Conservation (phyloP, 1,140 invertebrate genomes). For the Orchesella cincta region DNA sequence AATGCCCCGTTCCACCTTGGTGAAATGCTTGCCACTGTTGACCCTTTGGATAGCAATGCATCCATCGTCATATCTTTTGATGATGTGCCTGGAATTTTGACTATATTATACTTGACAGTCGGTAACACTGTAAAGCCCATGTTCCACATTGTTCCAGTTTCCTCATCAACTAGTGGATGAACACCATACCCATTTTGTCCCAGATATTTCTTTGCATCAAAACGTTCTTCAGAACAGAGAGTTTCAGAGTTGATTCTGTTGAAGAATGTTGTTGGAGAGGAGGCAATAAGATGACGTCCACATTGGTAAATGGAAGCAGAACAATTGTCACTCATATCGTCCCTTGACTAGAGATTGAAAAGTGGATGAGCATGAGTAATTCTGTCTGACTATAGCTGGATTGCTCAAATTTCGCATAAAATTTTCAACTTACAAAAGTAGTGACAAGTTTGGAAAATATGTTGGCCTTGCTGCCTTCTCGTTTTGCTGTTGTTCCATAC, state of each 20-base stretch:
- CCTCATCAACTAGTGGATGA: slow-evolving; percentile 54
- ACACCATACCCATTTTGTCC: slow-evolving; percentile 41
- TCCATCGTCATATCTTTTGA: background rate
- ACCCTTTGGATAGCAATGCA: background rate
- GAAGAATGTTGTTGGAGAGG: background rate
- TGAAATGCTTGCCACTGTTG: background rate
- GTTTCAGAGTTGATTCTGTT: background rate
- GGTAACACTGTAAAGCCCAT: slow-evolving; percentile 52
- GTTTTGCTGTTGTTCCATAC: background rate
- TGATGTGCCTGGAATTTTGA: background rate
- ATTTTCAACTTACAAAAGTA: background rate
- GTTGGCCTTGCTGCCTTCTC: background rate
- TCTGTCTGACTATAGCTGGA: background rate
- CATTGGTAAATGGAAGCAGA: background rate
- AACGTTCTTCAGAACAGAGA: background rate
- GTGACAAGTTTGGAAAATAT: slow-evolving; percentile 7
- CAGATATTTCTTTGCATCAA: background rate
- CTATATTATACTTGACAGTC: slow-evolving; percentile 50
- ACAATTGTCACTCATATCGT: slow-evolving; percentile 5
- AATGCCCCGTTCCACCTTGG: background rate
- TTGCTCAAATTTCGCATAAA: background rate
- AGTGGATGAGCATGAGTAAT: background rate
- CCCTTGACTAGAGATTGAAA: background rate
- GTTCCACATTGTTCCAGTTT: slow-evolving; percentile 6
- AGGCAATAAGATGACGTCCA: background rate